These are phyloP conservation scores for Aphrophora alni DNA, from an alignment of 2,888 invertebrate species.

Conservation along the genomic window DNA sequence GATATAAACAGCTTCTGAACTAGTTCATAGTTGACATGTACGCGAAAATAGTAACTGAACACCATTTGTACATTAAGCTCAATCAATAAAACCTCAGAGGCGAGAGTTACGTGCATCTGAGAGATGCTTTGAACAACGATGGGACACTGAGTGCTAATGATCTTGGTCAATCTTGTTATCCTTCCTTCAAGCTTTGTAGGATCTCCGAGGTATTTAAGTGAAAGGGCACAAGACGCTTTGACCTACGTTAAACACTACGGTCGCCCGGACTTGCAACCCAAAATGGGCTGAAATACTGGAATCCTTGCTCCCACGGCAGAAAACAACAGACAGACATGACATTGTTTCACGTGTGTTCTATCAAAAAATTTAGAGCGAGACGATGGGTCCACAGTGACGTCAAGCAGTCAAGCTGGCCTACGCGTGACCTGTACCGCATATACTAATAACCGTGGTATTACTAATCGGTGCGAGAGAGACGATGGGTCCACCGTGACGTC, in stretches of 20 bases:
- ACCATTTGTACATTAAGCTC: conserved; percentile 24
- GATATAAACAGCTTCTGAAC: conserved; percentile 21
- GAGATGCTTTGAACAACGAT: conserved; percentile 46
- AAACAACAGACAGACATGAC: conserved; percentile 51
- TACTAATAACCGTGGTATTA: too few relatives aligned
- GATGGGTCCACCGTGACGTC: too few relatives aligned
- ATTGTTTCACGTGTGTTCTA: conserved; percentile 38
- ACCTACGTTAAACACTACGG: conserved; percentile 54
- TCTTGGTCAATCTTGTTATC: conserved; percentile 44
- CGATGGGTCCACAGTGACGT: too few relatives aligned
- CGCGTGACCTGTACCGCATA: too few relatives aligned
- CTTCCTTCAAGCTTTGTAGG: conserved; percentile 50
- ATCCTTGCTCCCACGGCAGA: conserved; percentile 43
- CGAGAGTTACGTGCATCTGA: conserved; percentile 45
- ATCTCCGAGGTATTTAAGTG: conserved; percentile 55
- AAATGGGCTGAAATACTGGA: conserved; percentile 52
- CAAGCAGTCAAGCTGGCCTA: too few relatives aligned
- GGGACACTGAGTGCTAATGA: conserved; percentile 10
- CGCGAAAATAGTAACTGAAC: conserved; percentile 38
- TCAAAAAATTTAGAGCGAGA: conserved; percentile 40
- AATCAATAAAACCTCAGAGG: conserved; percentile 36
- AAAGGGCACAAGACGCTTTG: conserved; percentile 53
- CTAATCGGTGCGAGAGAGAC: too few relatives aligned
- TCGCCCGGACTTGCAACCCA: conserved; percentile 54
- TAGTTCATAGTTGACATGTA: conserved; percentile 40